These are phyloP conservation scores for Cheirogaleus major DNA, from an alignment of 2,797 vertebrate species.

Conservation along the genomic window DNA sequence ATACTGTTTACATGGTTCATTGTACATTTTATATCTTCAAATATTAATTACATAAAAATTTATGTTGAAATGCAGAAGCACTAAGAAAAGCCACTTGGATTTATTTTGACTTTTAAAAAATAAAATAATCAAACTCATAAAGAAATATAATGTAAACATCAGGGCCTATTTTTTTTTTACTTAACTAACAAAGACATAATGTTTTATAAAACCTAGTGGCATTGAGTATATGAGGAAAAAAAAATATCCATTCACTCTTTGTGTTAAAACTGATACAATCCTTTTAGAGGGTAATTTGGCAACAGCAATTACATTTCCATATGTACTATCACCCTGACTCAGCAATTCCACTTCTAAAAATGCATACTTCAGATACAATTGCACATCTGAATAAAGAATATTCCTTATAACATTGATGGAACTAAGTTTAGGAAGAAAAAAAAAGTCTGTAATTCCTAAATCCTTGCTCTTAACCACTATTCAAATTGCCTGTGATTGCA, in stretches of 20 bases:
- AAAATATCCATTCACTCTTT: background rate
- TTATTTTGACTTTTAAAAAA: slow-evolving; percentile 25
- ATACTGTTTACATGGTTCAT: background rate
- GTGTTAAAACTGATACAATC: background rate
- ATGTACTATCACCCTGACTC: background rate
- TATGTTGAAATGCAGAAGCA: background rate
- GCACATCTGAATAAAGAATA: background rate
- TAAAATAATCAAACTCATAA: slow-evolving; percentile 8
- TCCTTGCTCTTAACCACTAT: background rate
- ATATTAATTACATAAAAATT: background rate
- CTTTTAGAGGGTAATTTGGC: background rate
- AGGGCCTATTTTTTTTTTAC: background rate
- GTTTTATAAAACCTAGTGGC: background rate
- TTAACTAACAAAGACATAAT: background rate
- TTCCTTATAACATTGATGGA: background rate
- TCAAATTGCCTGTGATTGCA: background rate
- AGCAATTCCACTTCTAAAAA: slow-evolving; percentile 14
- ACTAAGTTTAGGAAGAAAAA: background rate
- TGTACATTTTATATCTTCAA: slow-evolving; percentile 2
- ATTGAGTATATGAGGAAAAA: background rate
- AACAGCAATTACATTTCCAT: background rate
- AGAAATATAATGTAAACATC: background rate
- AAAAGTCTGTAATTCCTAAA: background rate
- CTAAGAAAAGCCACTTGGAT: background rate
- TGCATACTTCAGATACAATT: background rate